phyloP scores from a whole-genome alignment of 2,888 invertebrate genomes.

The Omphaloscelis lunosa region DNA sequence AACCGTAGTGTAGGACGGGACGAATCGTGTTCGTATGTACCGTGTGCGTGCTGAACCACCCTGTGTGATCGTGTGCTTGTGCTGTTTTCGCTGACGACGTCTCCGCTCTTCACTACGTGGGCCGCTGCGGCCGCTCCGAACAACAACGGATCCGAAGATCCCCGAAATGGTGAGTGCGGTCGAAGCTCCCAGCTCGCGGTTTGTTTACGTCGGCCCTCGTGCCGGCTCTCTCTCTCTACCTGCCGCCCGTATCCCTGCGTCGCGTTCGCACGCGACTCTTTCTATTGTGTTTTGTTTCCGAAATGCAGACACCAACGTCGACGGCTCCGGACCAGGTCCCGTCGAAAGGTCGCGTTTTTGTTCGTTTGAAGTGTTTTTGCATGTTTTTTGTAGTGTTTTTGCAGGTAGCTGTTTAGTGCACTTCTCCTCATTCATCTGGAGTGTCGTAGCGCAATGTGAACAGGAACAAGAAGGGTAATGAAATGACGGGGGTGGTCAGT shows the following conservation, averaged over 20 bases:
- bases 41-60: conserved; percentile 82
- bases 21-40: conserved; percentile 85
- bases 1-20: conserved; percentile 89
- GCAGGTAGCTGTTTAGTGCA: conserved; percentile 84
- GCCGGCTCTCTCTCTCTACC: conserved; percentile 87
- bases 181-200: conserved; percentile 88
- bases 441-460: conserved; percentile 51
- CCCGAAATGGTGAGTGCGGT: conserved; percentile 90
- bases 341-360: conserved; percentile 86
- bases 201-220: conserved; percentile 89
- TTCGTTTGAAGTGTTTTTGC: conserved; percentile 82
- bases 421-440: conserved; percentile 77
- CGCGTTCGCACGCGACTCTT: conserved; percentile 88
- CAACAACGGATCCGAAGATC: conserved; percentile 80
- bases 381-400: conserved; percentile 86
- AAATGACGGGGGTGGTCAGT: conserved; percentile 77
- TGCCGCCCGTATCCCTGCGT: conserved; percentile 88
- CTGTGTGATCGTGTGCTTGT: conserved; percentile 84
- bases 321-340: conserved; percentile 83
- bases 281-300: conserved; percentile 90
- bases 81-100: conserved; percentile 81
- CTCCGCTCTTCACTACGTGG: conserved; percentile 88
- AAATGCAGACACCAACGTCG: conserved; percentile 89
- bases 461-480: conserved; percentile 71
- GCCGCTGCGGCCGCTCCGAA: conserved; percentile 80